These are phyloP conservation scores for Busseola fusca DNA, from an alignment of 2,888 invertebrate species.

Conservation along the genomic window DNA sequence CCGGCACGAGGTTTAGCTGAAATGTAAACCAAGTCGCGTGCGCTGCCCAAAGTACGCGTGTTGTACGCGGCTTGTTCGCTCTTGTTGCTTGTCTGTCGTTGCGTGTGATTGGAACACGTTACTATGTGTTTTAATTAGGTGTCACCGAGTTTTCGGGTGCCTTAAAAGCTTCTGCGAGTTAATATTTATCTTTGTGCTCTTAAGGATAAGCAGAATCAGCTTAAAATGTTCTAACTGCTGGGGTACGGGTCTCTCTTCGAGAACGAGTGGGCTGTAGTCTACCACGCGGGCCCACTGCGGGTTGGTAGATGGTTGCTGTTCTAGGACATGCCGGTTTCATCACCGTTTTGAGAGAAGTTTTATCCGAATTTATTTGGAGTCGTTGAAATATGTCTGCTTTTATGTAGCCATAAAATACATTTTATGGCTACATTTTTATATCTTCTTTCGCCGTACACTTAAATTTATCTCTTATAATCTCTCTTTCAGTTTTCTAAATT, in stretches of 20 bases:
- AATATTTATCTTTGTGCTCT: background rate
- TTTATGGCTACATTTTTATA: background rate
- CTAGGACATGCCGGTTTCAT: background rate
- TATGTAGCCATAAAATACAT: no score
- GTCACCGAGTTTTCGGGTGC: slow-evolving; percentile 1
- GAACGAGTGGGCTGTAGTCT: background rate
- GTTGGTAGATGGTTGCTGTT: background rate
- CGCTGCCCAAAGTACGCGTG: slow-evolving; percentile 39
- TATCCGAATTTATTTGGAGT: background rate
- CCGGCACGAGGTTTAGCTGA: slow-evolving; percentile 65
- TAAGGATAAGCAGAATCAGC: background rate
- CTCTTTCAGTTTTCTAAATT: background rate
- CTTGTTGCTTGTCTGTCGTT: slow-evolving; percentile 47
- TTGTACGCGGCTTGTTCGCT: slow-evolving; percentile 43
- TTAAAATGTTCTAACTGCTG: background rate
- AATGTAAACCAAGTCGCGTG: slow-evolving; percentile 64
- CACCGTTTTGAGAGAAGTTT: background rate
- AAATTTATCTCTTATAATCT: background rate
- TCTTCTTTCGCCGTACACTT: background rate
- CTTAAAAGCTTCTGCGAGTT: slow-evolving; percentile 3
- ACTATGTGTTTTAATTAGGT: slow-evolving; percentile 34
- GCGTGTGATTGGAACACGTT: slow-evolving; percentile 41
- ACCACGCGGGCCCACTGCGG: background rate
- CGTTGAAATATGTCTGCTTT: background rate
- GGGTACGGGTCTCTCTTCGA: background rate